These are phyloP conservation scores for Zootermopsis nevadensis DNA, from an alignment of 2,888 invertebrate species.

Conservation along the genomic window DNA sequence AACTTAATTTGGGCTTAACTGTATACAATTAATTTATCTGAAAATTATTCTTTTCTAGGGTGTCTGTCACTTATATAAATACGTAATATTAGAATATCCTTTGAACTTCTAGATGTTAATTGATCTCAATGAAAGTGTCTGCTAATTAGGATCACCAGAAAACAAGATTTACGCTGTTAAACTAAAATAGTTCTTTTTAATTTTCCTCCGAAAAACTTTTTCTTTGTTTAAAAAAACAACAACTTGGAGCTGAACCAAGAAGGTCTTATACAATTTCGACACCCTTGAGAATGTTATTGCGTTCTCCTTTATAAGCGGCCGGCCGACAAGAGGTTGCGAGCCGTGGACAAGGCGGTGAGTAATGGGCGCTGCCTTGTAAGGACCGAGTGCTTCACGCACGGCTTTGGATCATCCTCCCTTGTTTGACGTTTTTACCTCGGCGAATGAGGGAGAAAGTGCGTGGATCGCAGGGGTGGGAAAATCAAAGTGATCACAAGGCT, in stretches of 20 bases:
- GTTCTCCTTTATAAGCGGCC: not conserved
- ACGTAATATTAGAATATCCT: too few relatives aligned
- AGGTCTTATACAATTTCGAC: constrained; percentile 1
- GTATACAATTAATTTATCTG: too few relatives aligned
- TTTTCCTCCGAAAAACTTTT: not conserved
- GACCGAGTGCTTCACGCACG: constrained; percentile 6
- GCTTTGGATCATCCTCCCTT: not conserved
- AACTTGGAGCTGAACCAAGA: not conserved
- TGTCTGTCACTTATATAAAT: too few relatives aligned
- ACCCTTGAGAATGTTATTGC: not conserved
- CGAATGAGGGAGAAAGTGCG: not conserved
- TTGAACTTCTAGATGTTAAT: too few relatives aligned
- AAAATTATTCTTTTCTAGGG: too few relatives aligned
- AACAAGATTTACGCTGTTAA: not conserved
- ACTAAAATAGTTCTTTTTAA: not conserved
- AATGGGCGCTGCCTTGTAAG: not conserved
- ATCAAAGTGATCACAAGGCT: not conserved
- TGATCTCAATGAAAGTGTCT: not conserved
- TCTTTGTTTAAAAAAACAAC: not conserved
- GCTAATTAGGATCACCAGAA: not conserved
- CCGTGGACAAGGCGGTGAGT: not conserved
- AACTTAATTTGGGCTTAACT: too few relatives aligned
- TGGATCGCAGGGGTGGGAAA: constrained; percentile 4
- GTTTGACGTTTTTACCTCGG: constrained; percentile 1
- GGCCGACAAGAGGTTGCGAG: constrained; percentile 2